Conservation (phyloP, 2,888 invertebrate genomes). For the Magallana nippona region DNA sequence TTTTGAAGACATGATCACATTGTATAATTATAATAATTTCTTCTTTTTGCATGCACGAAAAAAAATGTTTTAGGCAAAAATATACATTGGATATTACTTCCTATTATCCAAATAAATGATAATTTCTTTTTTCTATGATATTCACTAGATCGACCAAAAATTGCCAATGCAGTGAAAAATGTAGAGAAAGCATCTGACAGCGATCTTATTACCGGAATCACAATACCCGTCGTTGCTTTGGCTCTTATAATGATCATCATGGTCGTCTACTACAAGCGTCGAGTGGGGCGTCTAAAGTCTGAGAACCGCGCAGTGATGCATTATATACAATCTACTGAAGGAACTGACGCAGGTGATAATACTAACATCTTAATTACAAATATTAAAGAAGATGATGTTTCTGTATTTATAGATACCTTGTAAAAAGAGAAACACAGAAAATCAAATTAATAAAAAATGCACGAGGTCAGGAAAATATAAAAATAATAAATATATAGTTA, state of each 20-base stretch:
- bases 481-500: too few relatives aligned
- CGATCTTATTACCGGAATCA: conserved; percentile 39
- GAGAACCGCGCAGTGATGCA: conserved; percentile 43
- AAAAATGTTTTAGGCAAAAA: too few relatives aligned
- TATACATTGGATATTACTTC: too few relatives aligned
- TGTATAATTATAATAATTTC: too few relatives aligned
- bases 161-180: not conserved
- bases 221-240: conserved; percentile 22
- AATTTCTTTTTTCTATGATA: not conserved
- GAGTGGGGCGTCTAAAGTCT: conserved; percentile 45
- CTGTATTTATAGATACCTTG: not conserved
- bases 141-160: not conserved
- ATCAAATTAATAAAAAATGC: too few relatives aligned
- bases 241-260: conserved; percentile 37
- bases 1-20: too few relatives aligned
- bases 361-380: not conserved
- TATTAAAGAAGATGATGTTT: not conserved
- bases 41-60: too few relatives aligned
- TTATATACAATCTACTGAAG: conserved; percentile 41
- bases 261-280: conserved; percentile 40
- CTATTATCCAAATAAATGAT: too few relatives aligned
- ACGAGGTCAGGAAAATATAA: too few relatives aligned
- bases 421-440: too few relatives aligned
- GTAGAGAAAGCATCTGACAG: not conserved
- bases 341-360: not conserved